Base-by-base conservation (phyloP, 2,888 invertebrate genomes). In the Stenodera caucasica region DNA sequence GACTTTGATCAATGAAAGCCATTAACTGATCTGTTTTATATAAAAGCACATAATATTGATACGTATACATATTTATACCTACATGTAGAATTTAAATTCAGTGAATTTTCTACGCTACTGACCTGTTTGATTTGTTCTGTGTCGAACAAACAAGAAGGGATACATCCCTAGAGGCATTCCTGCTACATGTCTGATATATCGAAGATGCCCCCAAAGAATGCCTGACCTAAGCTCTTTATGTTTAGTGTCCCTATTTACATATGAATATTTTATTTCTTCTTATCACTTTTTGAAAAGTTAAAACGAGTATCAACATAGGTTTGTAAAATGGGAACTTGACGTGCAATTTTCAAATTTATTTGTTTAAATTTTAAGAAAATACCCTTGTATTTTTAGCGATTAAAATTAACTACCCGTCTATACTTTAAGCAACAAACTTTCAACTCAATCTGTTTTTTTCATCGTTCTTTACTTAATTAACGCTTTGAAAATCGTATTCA, bases 391-490 rank as follows among this genome's bases (percentile, higher is more conserved):
- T 7, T 40, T 51, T 57, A 21, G 18, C 50, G 33, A 45, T 72
- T 72, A 72, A 72, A 74, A 72, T 71, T 71, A 73, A 73, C 70
- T 70, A 71, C 69, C 67, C 66, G 68, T 67, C 68, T 69, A 67
- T 72, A 71, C 72, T 68, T 72, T 67, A 66, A 71, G 69, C 67
- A 70, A 65, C 68, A 71, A 73, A 73, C 69, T 73, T 74, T 66
- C 65, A 65, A 64, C 68, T 71, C n/a, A 72, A 72, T 71, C 73
- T 72, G 26, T 2, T 74, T 72, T 72, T 40, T 15, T 72, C 72
- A 73, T 72, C 72, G 70, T 67, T 65, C 68, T 69, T 68, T 71
- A 70, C 71, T 71, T 73, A 73, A 74, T 74, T 74, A 74, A 73
- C 71, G 70, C 69, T 68, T 37, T 15, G 37, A 67, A 70, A 74